These are phyloP conservation scores for Nymphalis urticae DNA, from an alignment of 2,888 invertebrate species.

Conservation along the genomic window DNA sequence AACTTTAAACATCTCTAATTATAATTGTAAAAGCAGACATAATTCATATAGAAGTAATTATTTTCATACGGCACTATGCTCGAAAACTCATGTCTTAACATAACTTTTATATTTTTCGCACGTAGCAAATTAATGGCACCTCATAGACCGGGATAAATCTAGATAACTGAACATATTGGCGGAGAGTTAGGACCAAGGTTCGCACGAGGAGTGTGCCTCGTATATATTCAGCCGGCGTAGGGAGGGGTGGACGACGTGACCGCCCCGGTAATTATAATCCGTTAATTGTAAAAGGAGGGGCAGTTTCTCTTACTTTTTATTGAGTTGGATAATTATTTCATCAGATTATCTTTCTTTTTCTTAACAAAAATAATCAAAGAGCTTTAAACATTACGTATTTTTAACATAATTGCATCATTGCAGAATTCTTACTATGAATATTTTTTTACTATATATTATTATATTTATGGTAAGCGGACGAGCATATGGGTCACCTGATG, in stretches of 20 bases:
- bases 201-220: constrained; percentile 7
- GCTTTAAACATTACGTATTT: too few species aligned
- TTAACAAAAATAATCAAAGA: background rate
- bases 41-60: background rate
- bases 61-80: background rate
- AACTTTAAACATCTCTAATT: too few species aligned
- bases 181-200: background rate
- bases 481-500: too few species aligned
- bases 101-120: constrained; percentile 6
- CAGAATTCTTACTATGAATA: too few species aligned
- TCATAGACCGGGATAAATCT: constrained; percentile 15
- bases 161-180: constrained; percentile 9
- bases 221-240: constrained; percentile 53
- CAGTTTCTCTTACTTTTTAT: background rate
- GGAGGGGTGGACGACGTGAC: constrained; percentile 48
- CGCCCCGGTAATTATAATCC: constrained; percentile 64
- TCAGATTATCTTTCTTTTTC: background rate
- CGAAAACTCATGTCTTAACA: background rate
- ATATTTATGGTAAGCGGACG: too few species aligned
- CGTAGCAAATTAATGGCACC: constrained; percentile 18
- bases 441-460: too few species aligned
- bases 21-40: too few species aligned
- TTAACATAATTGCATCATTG: too few species aligned
- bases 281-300: constrained; percentile 55
- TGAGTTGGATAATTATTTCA: constrained; percentile 10